These are phyloP conservation scores for Poecile atricapillus DNA, from an alignment of 2,113 vertebrate genomes.

Conservation along the genomic window DNA sequence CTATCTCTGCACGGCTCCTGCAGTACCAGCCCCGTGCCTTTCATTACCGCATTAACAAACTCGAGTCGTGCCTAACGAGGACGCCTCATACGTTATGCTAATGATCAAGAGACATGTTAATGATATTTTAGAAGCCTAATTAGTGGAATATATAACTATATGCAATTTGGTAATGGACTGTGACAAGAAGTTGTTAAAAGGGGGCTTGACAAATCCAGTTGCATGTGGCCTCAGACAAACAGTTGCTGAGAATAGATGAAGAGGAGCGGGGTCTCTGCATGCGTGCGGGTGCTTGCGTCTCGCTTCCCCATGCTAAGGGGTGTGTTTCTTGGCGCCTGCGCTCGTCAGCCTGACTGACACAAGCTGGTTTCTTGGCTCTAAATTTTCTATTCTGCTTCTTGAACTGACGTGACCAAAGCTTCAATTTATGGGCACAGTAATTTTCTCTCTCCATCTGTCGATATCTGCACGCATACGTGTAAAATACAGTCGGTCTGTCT, in stretches of 20 bases:
- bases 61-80: conserved; percentile 87
- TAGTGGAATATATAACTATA: conserved; percentile 97
- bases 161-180: conserved; percentile 97
- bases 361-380: conserved; percentile 45
- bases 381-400: conserved; percentile 47
- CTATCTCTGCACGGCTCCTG: conserved; percentile 41
- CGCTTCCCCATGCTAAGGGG: background rate
- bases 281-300: background rate
- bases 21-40: conserved; percentile 66
- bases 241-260: conserved; percentile 65
- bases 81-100: conserved; percentile 98
- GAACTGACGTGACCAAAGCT: conserved; percentile 46
- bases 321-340: conserved; percentile 11
- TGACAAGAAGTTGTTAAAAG: conserved; percentile 89
- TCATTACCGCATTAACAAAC: conserved; percentile 91
- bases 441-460: conserved; percentile 46
- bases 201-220: conserved; percentile 81
- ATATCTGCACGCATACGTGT: background rate
- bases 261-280: background rate
- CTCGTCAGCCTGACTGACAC: conserved; percentile 33
- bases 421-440: conserved; percentile 34
- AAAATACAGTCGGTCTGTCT: background rate
- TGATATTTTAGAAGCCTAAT: conserved; percentile 99
- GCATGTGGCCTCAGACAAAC: conserved; percentile 78
- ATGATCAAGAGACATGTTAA: conserved; percentile 99